These are phyloP conservation scores for Cotesia chilonis DNA, from an alignment of 1,140 invertebrate species.

Conservation along the genomic window DNA sequence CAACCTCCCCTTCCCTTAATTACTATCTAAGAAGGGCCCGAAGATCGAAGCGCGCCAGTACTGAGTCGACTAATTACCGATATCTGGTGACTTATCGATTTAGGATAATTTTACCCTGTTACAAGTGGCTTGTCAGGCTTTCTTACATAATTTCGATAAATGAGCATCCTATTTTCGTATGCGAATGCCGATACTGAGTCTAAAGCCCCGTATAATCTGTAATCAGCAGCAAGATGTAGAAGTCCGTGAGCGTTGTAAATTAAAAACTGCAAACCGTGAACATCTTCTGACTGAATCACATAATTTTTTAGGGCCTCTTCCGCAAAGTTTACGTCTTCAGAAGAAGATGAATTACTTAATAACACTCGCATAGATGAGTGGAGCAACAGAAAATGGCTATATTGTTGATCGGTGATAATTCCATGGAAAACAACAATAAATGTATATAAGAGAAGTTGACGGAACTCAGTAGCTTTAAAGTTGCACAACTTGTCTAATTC, in stretches of 20 bases:
- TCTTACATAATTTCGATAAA: slow-evolving; percentile 48
- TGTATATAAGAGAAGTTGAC: slow-evolving; percentile 58
- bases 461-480: slow-evolving; percentile 62
- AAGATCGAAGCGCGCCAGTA: no score
- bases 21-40: no score
- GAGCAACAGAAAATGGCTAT: slow-evolving; percentile 55
- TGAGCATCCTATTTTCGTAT: slow-evolving; percentile 61
- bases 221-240: slow-evolving; percentile 59
- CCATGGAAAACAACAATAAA: slow-evolving; percentile 51
- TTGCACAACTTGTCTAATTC: slow-evolving; percentile 44
- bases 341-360: slow-evolving; percentile 20
- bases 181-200: slow-evolving; percentile 59
- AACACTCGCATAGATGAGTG: slow-evolving; percentile 52
- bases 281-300: slow-evolving; percentile 26
- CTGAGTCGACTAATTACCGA: no score
- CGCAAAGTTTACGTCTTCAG: slow-evolving; percentile 32
- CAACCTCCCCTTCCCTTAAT: no score
- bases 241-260: slow-evolving; percentile 47
- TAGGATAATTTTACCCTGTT: no score
- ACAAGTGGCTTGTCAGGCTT: slow-evolving; percentile 41
- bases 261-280: slow-evolving; percentile 43
- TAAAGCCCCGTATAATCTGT: slow-evolving; percentile 51
- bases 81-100: no score
- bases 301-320: slow-evolving; percentile 33
- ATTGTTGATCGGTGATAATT: slow-evolving; percentile 41